Conservation (phyloP, 2,888 invertebrate species). For the Drosophila macrothrix region DNA sequence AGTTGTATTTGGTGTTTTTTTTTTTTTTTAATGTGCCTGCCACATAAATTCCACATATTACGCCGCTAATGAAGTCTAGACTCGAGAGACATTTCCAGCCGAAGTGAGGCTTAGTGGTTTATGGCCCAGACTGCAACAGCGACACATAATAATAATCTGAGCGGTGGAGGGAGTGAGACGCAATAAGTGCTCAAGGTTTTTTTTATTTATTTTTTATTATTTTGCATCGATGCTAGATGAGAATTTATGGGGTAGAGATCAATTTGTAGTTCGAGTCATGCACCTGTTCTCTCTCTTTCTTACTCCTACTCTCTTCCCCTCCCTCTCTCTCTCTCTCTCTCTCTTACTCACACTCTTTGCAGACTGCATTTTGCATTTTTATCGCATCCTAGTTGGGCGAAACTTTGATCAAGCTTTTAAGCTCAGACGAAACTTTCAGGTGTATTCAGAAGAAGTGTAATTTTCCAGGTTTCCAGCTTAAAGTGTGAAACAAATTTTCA, state of each 20-base stretch:
- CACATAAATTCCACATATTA: conserved; percentile 77
- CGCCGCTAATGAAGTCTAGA: conserved; percentile 76
- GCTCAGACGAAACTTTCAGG: neutral
- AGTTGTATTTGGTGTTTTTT: conserved; percentile 10
- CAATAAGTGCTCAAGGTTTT: conserved; percentile 12
- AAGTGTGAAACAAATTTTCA: neutral
- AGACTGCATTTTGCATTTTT: neutral
- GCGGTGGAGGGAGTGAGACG: neutral
- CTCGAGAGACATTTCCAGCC: conserved; percentile 3
- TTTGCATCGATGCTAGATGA: conserved; percentile 24
- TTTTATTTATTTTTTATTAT: neutral
- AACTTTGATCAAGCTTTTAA: neutral
- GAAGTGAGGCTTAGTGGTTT: conserved; percentile 37
- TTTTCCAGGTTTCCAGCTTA: neutral
- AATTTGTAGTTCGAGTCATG: conserved; percentile 23
- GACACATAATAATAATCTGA: neutral
- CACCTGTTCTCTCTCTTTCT: neutral
- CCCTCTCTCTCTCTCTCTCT: neutral
- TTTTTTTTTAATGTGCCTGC: conserved; percentile 62
- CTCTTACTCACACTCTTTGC: neutral
- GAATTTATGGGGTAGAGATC: conserved; percentile 41
- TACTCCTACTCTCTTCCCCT: neutral
- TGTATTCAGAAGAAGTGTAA: neutral
- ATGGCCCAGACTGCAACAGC: conserved; percentile 39
- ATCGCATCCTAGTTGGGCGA: neutral